These are phyloP conservation scores for Phyllostomus discolor DNA, from an alignment of 2,113 vertebrate species.

Conservation along the genomic window DNA sequence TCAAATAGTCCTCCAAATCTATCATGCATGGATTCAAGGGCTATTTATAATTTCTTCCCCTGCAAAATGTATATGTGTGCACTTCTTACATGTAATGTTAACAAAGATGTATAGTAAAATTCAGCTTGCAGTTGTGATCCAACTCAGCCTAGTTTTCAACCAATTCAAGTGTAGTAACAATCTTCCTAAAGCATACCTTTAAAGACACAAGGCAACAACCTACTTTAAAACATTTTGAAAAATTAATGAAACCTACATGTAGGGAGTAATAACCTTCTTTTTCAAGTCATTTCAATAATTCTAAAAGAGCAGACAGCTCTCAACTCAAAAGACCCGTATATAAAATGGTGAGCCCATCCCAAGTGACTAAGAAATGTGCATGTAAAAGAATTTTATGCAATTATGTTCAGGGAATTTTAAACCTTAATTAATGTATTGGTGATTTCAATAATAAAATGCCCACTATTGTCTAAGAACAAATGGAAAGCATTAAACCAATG, in stretches of 20 bases:
- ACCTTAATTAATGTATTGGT: conserved; percentile 67
- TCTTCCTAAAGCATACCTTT: not conserved
- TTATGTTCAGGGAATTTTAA: conserved; percentile 59
- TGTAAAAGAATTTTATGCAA: conserved; percentile 60
- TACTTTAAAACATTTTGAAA: conserved; percentile 46
- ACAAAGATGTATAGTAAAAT: not conserved
- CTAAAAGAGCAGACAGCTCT: conserved; percentile 39
- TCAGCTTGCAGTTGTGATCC: not conserved
- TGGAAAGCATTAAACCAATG: conserved; percentile 66
- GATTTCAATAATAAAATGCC: conserved; percentile 69
- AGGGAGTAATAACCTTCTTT: conserved; percentile 29
- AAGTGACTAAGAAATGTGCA: conserved; percentile 64
- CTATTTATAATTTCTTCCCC: not conserved
- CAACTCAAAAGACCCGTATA: conserved; percentile 45
- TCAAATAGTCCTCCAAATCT: not conserved
- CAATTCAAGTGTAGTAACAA: not conserved
- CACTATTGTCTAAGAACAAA: conserved; percentile 70
- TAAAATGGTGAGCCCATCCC: conserved; percentile 52
- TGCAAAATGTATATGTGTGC: not conserved
- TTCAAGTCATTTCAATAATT: conserved; percentile 59
- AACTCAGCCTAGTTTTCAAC: not conserved
- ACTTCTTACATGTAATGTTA: not conserved
- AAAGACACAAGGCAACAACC: not conserved
- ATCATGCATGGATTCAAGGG: not conserved
- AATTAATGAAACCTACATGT: not conserved